phyloP scores from a whole-genome alignment of 2,888 invertebrate species.

The Ecliptopera silaceata region DNA sequence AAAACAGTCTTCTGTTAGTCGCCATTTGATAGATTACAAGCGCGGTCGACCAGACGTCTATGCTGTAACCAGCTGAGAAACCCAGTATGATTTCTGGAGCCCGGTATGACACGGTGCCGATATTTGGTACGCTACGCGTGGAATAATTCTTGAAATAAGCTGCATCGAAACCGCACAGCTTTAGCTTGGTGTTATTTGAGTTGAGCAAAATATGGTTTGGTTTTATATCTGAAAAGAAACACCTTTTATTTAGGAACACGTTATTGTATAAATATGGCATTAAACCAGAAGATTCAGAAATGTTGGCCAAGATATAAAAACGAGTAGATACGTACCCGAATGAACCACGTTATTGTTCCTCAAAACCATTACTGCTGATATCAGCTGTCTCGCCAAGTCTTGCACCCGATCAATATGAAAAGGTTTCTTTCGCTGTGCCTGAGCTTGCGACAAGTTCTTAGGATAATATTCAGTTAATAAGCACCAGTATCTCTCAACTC shows the following conservation, averaged over 20 bases:
- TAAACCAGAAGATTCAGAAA: background rate
- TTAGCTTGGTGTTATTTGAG: slow-evolving; percentile 42
- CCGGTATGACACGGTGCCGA: slow-evolving; percentile 52
- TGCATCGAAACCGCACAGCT: slow-evolving; percentile 64
- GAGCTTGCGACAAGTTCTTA: slow-evolving; percentile 46
- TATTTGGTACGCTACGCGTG: slow-evolving; percentile 32
- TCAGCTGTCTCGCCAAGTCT: slow-evolving; percentile 52
- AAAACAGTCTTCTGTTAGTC: slow-evolving; percentile 47
- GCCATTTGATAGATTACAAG: slow-evolving; percentile 63
- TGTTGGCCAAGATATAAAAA: background rate
- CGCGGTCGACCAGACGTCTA: slow-evolving; percentile 66
- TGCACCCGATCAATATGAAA: slow-evolving; percentile 56
- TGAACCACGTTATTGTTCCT: slow-evolving; percentile 56
- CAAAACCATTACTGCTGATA: slow-evolving; percentile 54
- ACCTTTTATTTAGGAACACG: background rate
- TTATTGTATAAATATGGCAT: no score
- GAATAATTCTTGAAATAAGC: slow-evolving; percentile 34
- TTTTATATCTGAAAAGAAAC: slow-evolving; percentile 60
- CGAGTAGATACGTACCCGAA: slow-evolving; percentile 47
- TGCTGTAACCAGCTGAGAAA: slow-evolving; percentile 43
- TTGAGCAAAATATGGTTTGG: slow-evolving; percentile 62
- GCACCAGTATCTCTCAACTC: slow-evolving; percentile 43
- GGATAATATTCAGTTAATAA: slow-evolving; percentile 61
- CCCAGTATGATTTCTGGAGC: slow-evolving; percentile 67
- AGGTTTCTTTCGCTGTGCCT: slow-evolving; percentile 37